Percentiles rank a stretch among this genome's conserved stretches.
Evolutionary conservation across 2,888 invertebrate species (phyloP).

Genomic region (Ypsolopha scabrella): DNA sequence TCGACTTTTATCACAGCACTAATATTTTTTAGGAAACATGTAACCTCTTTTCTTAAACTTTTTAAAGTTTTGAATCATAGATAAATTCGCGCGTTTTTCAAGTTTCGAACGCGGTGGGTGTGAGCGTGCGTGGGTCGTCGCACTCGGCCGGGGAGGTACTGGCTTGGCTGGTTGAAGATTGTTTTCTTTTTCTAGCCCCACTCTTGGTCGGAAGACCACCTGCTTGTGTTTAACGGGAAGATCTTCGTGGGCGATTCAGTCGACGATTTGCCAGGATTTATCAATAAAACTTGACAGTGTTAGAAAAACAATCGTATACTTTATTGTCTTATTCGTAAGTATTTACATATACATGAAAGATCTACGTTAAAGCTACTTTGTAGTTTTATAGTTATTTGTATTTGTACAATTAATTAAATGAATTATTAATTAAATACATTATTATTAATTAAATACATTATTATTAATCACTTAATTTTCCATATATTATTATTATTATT

Average conservation of each 20-base stretch:
- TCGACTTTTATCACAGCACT: conserved; percentile 21
- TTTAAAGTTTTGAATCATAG: conserved; percentile 14
- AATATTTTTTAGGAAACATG: not conserved
- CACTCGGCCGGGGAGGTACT: conserved; percentile 36
- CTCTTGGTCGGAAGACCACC: conserved; percentile 17
- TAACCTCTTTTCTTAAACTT: conserved; percentile 4
- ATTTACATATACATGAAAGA: not conserved
- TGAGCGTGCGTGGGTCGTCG: conserved; percentile 30
- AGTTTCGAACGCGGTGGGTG: conserved; percentile 20
- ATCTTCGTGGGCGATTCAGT: conserved; percentile 10
- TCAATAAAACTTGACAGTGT: not conserved
- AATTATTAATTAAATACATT: too few relatives aligned
- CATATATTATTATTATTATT: too few relatives aligned
- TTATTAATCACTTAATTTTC: too few relatives aligned
- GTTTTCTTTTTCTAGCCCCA: conserved; percentile 27
- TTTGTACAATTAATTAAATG: too few relatives aligned
- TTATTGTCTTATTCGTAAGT: not conserved
- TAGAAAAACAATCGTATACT: not conserved
- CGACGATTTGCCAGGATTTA: not conserved
- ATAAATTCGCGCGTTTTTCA: conserved; percentile 24
- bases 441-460: too few relatives aligned
- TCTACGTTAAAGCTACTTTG: not conserved
- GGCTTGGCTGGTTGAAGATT: conserved; percentile 21
- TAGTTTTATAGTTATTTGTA: too few relatives aligned
- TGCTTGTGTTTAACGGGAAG: conserved; percentile 28